Evolutionary conservation across 2,888 invertebrate species (phyloP), one percentile per base, ranked within the genome.

Genomic region (Agrotis ipsilon): DNA sequence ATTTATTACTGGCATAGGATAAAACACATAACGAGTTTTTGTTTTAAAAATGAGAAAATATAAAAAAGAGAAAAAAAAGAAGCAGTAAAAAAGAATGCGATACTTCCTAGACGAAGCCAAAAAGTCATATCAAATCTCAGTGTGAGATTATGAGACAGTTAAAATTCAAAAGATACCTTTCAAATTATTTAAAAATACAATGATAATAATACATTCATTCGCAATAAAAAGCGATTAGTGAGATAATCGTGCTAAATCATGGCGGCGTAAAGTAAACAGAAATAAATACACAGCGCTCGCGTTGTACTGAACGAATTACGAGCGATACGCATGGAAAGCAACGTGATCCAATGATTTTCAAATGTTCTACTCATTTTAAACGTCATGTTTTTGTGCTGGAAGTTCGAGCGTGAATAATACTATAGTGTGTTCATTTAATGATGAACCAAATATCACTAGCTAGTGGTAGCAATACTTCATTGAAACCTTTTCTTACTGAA

Each of bases 151-250:
- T 39, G 32, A 32, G 32, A 32, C 32, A 39, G 11, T 39, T 6
- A 27, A 27, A 27, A 11, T 11, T 0, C 1, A 21, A 1, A 39
- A 57, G 5, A 1, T 21, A 58, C 19, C 19, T 6, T 16, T 43
- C 16, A 18, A 64, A 55, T 19, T 11, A 51, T 62, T 21, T 14
- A 14, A 27, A 43, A 27, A 18, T 7, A n/a, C 63, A 39, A 1
- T 32, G 11, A 21, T 7, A n/a, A 45, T 16, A 19, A 39, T 18
- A 70, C 19, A 39, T 68, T 19, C 32, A 21, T 32, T 32, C 32
- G n/a, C 19, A 32, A 27, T 32, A 65, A 55, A 74, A 32, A 74
- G 54, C n/a, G 54, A 67, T 74, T 73, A 74, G 59, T 67, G n/a
- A n/a, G n/a, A 51, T 39, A 66, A 60, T 67, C 49, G 19, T 75